Evolutionary conservation across 1,140 invertebrate genomes (phyloP), one percentile per base, ranked within the genome.

Genomic region (Leptinotarsa texana): DNA sequence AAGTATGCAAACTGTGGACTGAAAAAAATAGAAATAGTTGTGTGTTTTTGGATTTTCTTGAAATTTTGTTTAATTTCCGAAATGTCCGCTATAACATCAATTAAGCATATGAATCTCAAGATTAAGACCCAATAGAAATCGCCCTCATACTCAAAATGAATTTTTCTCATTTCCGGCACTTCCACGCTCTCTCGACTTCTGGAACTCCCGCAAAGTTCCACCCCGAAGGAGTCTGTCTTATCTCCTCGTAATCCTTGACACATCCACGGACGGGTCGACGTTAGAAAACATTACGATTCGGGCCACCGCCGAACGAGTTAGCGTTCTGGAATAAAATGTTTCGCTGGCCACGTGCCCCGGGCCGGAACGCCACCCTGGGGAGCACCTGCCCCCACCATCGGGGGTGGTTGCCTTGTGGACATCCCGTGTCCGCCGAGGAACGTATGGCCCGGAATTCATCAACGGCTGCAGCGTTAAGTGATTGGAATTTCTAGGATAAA

Each of bases 241-340:
- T 57, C 51, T 18, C 51, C 51, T 57, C n/a, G 51, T 57, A 57
- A 18, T 17, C 15, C 51, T 57, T 57, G 51, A 17, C 51, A 57
- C 51, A 57, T 57, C 15, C 51, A 57, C 51, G 17, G n/a, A 57
- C 51, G 51, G 51, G 51, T 57, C 63, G 15, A 24, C 63, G 21
- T 57, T n/a, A 75, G 69, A 73, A 48, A 75, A 63, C 69, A 77
- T 75, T 77, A 72, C 76, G 67, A 77, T 77, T 75, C 76, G 74
- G 74, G 66, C 65, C 76, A 69, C 62, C 74, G 49, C 61, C 70
- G 48, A 33, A n/a, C 73, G 69, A 73, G 74, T 78, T 78, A 78
- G 77, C 72, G 72, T 72, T 67, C 74, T 75, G 75, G 75, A 78
- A 78, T 78, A 78, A 78, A 70, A 75, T 78, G 77, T 78, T 78